These are phyloP conservation scores for Molorchus minor DNA, from an alignment of 2,888 invertebrate species.

Conservation along the genomic window DNA sequence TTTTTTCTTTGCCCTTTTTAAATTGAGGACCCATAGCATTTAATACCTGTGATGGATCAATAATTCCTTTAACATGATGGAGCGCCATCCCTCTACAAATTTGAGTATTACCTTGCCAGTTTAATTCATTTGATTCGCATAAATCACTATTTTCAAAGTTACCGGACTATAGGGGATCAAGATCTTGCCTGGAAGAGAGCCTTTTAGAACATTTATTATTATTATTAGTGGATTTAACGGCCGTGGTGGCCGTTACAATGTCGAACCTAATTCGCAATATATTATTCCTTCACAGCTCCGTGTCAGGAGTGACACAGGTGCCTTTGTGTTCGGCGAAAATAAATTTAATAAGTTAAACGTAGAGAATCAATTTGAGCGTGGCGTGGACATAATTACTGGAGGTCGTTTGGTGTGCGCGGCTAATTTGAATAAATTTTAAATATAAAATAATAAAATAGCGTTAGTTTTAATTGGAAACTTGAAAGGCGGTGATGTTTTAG, in stretches of 20 bases:
- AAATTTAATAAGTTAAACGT: constrained; percentile 26
- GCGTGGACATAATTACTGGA: constrained; percentile 14
- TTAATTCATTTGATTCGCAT: no score
- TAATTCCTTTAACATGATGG: no score
- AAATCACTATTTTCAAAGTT: no score
- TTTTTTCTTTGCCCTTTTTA: no score
- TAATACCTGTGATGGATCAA: no score
- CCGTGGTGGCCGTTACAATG: constrained; percentile 23
- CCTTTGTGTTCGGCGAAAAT: constrained; percentile 29
- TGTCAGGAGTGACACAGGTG: constrained; percentile 29
- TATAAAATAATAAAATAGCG: not conserved
- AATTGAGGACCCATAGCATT: no score
- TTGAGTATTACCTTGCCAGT: no score
- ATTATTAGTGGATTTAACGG: constrained; percentile 23
- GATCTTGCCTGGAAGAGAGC: no score
- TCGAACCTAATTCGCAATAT: constrained; percentile 32
- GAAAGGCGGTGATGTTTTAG: not conserved
- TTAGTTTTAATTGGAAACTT: not conserved
- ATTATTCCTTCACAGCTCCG: constrained; percentile 25
- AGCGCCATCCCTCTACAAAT: no score
- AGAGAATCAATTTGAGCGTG: constrained; percentile 27
- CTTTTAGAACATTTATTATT: no score
- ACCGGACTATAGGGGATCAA: no score
- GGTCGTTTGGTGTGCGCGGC: constrained; percentile 4
- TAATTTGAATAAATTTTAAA: constrained; percentile 9